phyloP scores from a whole-genome alignment of 1,140 invertebrate genomes.

The Melipona quadrifasciata region DNA sequence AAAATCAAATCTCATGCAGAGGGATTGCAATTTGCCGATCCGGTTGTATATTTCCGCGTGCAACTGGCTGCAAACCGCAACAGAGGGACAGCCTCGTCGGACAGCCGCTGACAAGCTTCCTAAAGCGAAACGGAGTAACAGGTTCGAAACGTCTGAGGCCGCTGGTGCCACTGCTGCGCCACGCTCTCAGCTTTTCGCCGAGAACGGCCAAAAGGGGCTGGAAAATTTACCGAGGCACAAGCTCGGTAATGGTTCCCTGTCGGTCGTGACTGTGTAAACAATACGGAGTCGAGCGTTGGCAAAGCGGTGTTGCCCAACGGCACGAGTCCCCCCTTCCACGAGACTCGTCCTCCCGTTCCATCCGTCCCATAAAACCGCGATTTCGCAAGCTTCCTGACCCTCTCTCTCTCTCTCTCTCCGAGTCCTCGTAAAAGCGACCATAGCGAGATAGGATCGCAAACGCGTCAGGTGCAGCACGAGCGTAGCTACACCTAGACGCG shows the following conservation, averaged over 20 bases:
- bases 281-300: slow-evolving; percentile 22
- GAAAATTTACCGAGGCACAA: slow-evolving; percentile 15
- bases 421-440: slow-evolving; percentile 30
- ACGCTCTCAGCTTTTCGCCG: not conserved
- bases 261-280: slow-evolving; percentile 46
- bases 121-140: not conserved
- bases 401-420: not conserved
- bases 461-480: slow-evolving; percentile 60
- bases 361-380: slow-evolving; percentile 47
- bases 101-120: slow-evolving; percentile 1
- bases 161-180: no score
- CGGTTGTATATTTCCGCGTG: not conserved
- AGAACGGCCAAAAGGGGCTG: not conserved
- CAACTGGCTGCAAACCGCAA: slow-evolving; percentile 1
- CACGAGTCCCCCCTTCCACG: slow-evolving; percentile 45
- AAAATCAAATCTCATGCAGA: not conserved
- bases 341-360: slow-evolving; percentile 50
- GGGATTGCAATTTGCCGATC: not conserved
- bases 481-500: slow-evolving; percentile 49
- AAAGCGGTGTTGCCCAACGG: slow-evolving; percentile 47
- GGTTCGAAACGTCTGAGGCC: not conserved
- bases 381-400: slow-evolving; percentile 50
- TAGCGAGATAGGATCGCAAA: slow-evolving; percentile 59
- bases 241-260: slow-evolving; percentile 26
- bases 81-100: not conserved